Percentiles rank a stretch among this genome's conserved stretches.
These are phyloP conservation scores for Erebia ligea DNA, from an alignment of 2,888 invertebrate genomes.

Conservation along the genomic window DNA sequence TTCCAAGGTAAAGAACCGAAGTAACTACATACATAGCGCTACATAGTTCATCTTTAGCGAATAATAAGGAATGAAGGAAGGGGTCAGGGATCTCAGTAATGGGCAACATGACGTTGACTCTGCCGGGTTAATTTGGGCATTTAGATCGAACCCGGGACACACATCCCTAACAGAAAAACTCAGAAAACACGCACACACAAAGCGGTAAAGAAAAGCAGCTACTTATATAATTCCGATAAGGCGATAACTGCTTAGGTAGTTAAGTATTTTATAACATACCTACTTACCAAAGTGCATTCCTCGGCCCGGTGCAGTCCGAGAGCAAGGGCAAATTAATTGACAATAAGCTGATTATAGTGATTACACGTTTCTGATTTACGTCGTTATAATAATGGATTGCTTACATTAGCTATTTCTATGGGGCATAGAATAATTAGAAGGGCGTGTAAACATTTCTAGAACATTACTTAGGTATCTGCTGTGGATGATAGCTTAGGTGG, in stretches of 20 bases:
- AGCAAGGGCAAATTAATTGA: slow-evolving; percentile 13
- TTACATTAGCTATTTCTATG: not conserved
- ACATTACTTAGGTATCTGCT: too few relatives aligned
- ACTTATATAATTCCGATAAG: not conserved
- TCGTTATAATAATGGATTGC: slow-evolving; percentile 1
- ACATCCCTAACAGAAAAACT: too few relatives aligned
- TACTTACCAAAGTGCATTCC: slow-evolving; percentile 9
- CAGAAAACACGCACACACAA: too few relatives aligned
- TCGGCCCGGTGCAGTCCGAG: not conserved
- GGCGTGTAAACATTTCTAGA: not conserved
- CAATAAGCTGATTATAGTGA: slow-evolving; percentile 1
- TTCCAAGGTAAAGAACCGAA: too few relatives aligned
- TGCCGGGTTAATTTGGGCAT: too few relatives aligned
- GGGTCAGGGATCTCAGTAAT: too few relatives aligned
- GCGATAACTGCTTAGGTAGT: not conserved
- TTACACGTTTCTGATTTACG: slow-evolving; percentile 1
- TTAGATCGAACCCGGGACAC: too few relatives aligned
- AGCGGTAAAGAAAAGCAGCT: not conserved
- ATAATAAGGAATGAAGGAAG: too few relatives aligned
- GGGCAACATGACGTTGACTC: too few relatives aligned
- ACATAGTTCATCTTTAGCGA: too few relatives aligned
- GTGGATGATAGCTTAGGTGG: too few relatives aligned
- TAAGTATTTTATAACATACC: not conserved
- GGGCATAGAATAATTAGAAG: not conserved
- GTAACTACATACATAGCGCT: too few relatives aligned